Evolutionary conservation across 2,888 invertebrate genomes (phyloP).

Genomic region (Entomobrya proxima): DNA sequence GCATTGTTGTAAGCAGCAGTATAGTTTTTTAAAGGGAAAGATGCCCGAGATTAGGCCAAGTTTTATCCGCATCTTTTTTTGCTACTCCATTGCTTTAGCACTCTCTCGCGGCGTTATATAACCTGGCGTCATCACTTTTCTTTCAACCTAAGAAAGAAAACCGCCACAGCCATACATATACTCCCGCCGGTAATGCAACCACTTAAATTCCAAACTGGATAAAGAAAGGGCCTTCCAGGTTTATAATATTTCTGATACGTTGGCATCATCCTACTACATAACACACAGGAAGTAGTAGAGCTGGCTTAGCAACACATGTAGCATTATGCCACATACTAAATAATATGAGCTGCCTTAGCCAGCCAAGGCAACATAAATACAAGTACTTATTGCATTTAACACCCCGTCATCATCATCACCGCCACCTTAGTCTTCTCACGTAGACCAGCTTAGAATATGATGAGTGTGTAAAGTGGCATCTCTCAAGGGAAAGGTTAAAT

Average conservation of each 20-base stretch:
- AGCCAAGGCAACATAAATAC: too few species aligned
- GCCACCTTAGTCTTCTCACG: too few species aligned
- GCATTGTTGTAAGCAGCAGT: neutral
- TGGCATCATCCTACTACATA: too few species aligned
- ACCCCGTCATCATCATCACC: too few species aligned
- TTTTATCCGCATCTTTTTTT: slow-evolving; percentile 37
- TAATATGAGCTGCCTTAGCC: slow-evolving; percentile 33
- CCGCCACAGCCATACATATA: slow-evolving; percentile 1
- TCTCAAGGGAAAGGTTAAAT: slow-evolving; percentile 62
- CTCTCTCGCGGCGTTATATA: slow-evolving; percentile 20
- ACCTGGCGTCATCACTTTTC: slow-evolving; percentile 13
- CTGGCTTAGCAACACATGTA: slow-evolving; percentile 36
- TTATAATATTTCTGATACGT: neutral
- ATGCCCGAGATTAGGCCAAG: slow-evolving; percentile 30
- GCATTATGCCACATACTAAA: slow-evolving; percentile 42
- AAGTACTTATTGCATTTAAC: too few species aligned
- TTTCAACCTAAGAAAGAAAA: neutral
- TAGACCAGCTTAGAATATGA: too few species aligned
- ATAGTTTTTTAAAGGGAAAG: neutral
- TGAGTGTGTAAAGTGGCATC: slow-evolving; percentile 34
- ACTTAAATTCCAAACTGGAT: slow-evolving; percentile 21
- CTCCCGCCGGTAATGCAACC: slow-evolving; percentile 51
- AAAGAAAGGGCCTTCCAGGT: neutral
- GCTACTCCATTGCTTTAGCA: slow-evolving; percentile 22
- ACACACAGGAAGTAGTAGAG: slow-evolving; percentile 39